These are phyloP conservation scores for Corythornis madagascariensis DNA, from an alignment of 2,113 vertebrate genomes.

Conservation along the genomic window DNA sequence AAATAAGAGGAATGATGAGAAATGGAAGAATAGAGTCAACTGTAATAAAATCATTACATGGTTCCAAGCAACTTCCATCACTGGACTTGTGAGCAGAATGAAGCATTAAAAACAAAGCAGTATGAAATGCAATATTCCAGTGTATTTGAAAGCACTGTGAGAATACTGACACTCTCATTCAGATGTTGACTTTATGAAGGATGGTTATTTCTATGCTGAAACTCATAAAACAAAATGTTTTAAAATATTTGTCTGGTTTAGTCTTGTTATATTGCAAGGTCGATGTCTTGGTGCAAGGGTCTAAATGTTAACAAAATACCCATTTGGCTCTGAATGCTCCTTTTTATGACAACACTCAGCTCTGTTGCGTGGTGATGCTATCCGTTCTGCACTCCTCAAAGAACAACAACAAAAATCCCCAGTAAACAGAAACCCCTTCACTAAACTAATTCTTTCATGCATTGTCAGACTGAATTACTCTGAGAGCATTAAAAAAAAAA, in stretches of 20 bases:
- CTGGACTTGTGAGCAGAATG: neutral
- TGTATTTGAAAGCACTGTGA: neutral
- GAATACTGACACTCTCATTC: neutral
- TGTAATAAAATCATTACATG: slow-evolving; percentile 1
- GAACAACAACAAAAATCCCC: neutral
- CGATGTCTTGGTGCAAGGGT: neutral
- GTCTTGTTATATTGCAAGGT: slow-evolving; percentile 4
- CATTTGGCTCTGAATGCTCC: neutral
- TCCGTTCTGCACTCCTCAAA: neutral
- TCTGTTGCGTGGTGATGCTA: neutral
- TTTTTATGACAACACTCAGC: neutral
- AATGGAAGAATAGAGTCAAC: neutral
- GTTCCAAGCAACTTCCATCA: neutral
- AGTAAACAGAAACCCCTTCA: neutral
- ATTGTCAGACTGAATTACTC: neutral
- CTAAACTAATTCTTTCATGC: neutral
- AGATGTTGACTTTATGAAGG: neutral
- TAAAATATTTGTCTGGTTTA: neutral
- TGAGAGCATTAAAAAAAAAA: neutral
- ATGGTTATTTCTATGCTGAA: neutral
- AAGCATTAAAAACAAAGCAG: neutral
- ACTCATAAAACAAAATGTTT: neutral
- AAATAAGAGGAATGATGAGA: slow-evolving; percentile 20
- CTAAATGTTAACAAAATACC: neutral
- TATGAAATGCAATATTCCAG: neutral